These are phyloP conservation scores for Stegana nigrithorax DNA, from an alignment of 2,888 invertebrate genomes.

Conservation along the genomic window DNA sequence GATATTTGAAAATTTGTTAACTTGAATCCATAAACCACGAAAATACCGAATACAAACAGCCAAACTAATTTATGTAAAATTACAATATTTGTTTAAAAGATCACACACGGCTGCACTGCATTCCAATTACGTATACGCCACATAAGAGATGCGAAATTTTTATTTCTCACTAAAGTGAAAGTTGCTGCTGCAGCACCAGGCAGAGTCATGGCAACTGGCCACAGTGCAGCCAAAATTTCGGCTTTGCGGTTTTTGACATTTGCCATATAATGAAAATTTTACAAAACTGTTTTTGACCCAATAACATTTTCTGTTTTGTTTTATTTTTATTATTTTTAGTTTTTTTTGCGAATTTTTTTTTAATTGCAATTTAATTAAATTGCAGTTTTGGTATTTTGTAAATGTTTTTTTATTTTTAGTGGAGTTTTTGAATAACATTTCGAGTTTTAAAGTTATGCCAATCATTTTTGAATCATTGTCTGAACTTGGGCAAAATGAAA, in stretches of 20 bases:
- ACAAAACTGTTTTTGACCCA: too few relatives aligned
- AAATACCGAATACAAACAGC: background rate
- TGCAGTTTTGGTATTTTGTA: too few relatives aligned
- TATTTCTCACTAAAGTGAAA: background rate
- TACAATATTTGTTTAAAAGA: background rate
- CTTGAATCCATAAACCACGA: background rate
- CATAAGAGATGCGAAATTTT: background rate
- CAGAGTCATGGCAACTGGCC: background rate
- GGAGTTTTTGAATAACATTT: too few relatives aligned
- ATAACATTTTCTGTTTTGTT: too few relatives aligned
- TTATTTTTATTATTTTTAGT: too few relatives aligned
- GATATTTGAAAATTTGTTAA: background rate
- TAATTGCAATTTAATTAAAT: too few relatives aligned
- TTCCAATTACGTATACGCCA: too few relatives aligned
- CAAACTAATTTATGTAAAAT: background rate
- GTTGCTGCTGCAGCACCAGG: too few relatives aligned
- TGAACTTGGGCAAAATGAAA: background rate
- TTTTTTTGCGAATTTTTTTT: too few relatives aligned
- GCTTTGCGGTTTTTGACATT: slow-evolving; percentile 7
- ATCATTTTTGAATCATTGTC: background rate
- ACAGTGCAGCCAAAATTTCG: slow-evolving; percentile 7
- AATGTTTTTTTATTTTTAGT: too few relatives aligned
- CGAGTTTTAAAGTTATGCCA: too few relatives aligned
- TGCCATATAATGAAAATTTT: too few relatives aligned
- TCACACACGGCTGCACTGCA: background rate